A percentile compares a stretch with the other conserved stretches of the same genome.
phyloP scores from a whole-genome alignment of 1,140 invertebrate species.

The Globodera rostochiensis region DNA sequence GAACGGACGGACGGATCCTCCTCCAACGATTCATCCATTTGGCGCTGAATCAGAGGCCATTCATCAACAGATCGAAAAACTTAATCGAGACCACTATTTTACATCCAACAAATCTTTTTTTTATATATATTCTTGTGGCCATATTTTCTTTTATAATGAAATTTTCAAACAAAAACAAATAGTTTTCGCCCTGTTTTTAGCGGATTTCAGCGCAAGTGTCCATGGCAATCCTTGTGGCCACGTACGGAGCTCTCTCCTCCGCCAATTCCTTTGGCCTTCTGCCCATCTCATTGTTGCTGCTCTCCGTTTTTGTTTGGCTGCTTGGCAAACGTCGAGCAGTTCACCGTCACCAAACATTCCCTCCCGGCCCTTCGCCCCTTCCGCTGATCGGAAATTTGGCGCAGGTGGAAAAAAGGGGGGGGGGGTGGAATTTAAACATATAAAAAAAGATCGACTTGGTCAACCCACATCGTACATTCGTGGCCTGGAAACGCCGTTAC shows the following conservation, averaged over 20 bases:
- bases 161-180: too few species aligned
- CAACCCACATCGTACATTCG: slow-evolving; percentile 46
- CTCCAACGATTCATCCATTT: too few species aligned
- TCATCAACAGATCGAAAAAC: too few species aligned
- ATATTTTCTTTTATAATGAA: too few species aligned
- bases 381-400: slow-evolving; percentile 38
- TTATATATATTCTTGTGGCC: too few species aligned
- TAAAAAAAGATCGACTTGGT: slow-evolving; percentile 43
- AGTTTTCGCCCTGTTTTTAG: too few species aligned
- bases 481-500: slow-evolving; percentile 43
- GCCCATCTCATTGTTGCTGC: not conserved
- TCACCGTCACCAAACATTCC: not conserved
- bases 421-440: not conserved
- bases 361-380: slow-evolving; percentile 32
- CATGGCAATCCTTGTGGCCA: not conserved
- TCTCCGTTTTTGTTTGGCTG: not conserved
- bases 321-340: not conserved
- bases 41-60: too few species aligned
- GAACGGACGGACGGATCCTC: too few species aligned
- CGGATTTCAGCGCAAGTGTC: not conserved
- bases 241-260: not conserved
- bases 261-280: not conserved
- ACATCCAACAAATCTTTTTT: too few species aligned
- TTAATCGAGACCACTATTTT: too few species aligned
- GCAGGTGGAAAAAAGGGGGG: slow-evolving; percentile 11